These are phyloP conservation scores for Sardinella longiceps DNA, from an alignment of 2,797 vertebrate species.

Conservation along the genomic window DNA sequence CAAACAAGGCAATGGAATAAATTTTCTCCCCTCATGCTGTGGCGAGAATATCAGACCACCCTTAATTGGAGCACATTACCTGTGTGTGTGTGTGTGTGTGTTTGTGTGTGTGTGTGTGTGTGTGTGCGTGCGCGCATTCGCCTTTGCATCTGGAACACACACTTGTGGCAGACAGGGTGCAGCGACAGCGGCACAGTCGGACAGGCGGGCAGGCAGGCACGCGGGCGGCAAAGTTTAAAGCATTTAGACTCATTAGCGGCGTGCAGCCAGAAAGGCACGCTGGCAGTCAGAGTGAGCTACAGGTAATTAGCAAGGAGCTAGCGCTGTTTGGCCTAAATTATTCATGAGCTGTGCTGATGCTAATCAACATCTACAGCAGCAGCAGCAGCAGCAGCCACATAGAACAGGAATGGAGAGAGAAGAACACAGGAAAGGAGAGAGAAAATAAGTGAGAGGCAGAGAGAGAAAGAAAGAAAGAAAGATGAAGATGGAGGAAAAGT, in stretches of 20 bases:
- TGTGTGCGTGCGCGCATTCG: too few relatives aligned
- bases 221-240: constrained; percentile 61
- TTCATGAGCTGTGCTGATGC: constrained; percentile 66
- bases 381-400: constrained; percentile 44
- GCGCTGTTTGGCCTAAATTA: constrained; percentile 69
- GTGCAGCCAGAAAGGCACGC: constrained; percentile 53
- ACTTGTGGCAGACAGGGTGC: constrained; percentile 60
- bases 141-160: constrained; percentile 63
- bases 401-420: not conserved
- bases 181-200: not conserved
- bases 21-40: constrained; percentile 56
- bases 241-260: constrained; percentile 67
- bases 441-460: not conserved
- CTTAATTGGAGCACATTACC: constrained; percentile 66
- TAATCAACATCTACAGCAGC: constrained; percentile 66
- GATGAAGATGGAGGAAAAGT: constrained; percentile 42
- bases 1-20: constrained; percentile 56
- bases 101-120: too few relatives aligned
- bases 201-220: too few relatives aligned
- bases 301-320: constrained; percentile 61
- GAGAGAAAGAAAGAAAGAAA: not conserved
- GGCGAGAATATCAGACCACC: constrained; percentile 51
- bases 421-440: not conserved
- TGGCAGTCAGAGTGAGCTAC: constrained; percentile 61
- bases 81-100: constrained; percentile 40